These are phyloP conservation scores for Polydrusus pterygomalis DNA, from an alignment of 2,888 invertebrate genomes.

Conservation along the genomic window DNA sequence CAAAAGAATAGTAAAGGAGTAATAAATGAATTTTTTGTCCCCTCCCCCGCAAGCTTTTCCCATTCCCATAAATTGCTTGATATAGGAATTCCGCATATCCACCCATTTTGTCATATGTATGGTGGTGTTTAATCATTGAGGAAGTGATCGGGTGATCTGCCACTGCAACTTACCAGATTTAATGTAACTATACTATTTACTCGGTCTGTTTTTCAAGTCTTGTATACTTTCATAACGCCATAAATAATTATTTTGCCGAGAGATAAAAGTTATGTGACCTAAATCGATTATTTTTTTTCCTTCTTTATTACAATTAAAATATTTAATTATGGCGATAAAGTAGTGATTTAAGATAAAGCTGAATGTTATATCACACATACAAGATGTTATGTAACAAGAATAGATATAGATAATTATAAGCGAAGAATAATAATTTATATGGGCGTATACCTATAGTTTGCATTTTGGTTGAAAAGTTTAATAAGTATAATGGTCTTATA, in stretches of 20 bases:
- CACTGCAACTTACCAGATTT: too few relatives aligned
- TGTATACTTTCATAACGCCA: conserved; percentile 20
- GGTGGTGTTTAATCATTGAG: too few relatives aligned
- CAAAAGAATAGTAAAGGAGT: too few relatives aligned
- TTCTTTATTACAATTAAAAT: conserved; percentile 36
- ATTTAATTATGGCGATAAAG: conserved; percentile 27
- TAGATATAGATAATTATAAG: neutral
- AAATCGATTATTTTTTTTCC: conserved; percentile 22
- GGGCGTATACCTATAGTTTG: neutral
- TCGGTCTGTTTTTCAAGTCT: conserved; percentile 9
- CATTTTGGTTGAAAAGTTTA: neutral
- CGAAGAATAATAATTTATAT: neutral
- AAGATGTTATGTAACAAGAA: conserved; percentile 6
- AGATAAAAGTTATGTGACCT: conserved; percentile 34
- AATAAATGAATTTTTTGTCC: too few relatives aligned
- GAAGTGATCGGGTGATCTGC: too few relatives aligned
- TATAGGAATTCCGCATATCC: too few relatives aligned
- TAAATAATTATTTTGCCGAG: conserved; percentile 27
- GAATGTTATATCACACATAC: conserved; percentile 7
- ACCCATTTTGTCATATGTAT: too few relatives aligned
- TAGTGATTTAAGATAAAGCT: conserved; percentile 15
- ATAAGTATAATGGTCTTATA: too few relatives aligned
- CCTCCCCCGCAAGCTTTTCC: too few relatives aligned
- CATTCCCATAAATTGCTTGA: too few relatives aligned
- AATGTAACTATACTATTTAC: too few relatives aligned